Conservation (phyloP, 2,113 vertebrate species). For the Phoxinus phoxinus region DNA sequence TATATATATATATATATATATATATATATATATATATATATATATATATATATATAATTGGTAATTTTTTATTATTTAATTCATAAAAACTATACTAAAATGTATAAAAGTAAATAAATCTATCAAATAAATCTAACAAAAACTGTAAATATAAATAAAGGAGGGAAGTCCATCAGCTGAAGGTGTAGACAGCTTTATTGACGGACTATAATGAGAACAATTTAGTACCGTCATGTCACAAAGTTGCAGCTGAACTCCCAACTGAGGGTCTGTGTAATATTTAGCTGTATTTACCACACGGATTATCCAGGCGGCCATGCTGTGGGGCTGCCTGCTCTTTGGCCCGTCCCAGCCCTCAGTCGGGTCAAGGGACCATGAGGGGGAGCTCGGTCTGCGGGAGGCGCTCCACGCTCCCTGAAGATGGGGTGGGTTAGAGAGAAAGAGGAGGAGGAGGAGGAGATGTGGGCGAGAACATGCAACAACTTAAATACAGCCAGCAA, state of each 20-base stretch:
- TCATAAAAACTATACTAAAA: background rate
- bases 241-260: background rate
- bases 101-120: background rate
- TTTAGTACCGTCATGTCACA: background rate
- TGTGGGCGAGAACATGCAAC: conserved; percentile 91
- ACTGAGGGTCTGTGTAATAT: conserved; percentile 9
- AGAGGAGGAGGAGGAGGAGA: conserved; percentile 62
- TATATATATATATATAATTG: background rate
- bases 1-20: too few species aligned
- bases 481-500: conserved; percentile 91
- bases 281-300: conserved; percentile 98
- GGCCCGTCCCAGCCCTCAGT: conserved; percentile 94
- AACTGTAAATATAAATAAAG: background rate
- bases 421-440: conserved; percentile 83
- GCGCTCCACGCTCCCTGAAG: conserved; percentile 98
- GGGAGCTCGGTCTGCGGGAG: conserved; percentile 95
- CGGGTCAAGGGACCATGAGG: conserved; percentile 95
- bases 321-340: conserved; percentile 95
- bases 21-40: too few species aligned
- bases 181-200: background rate
- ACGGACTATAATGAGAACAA: background rate
- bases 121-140: background rate
- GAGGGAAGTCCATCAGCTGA: background rate
- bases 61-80: background rate
- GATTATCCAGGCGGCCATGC: conserved; percentile 97